Conservation (phyloP, 2,113 vertebrate species). For the Albula goreensis region DNA sequence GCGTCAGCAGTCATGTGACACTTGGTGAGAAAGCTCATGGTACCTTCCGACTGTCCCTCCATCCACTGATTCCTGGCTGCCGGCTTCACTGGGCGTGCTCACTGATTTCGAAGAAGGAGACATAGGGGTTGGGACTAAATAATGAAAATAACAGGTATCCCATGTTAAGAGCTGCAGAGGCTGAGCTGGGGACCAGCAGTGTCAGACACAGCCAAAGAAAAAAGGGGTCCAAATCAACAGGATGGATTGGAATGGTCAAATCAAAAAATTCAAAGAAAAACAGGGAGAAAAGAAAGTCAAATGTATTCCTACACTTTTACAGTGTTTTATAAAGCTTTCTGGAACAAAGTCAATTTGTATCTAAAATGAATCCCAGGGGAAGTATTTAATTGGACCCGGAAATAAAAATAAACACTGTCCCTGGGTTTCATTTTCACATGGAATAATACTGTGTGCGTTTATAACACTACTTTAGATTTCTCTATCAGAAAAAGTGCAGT, state of each 20-base stretch:
- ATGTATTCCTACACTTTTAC: conserved; percentile 61
- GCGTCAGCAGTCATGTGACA: not conserved
- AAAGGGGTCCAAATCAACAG: conserved; percentile 56
- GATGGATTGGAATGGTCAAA: conserved; percentile 73
- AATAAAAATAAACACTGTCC: not conserved
- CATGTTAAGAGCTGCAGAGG: conserved; percentile 86
- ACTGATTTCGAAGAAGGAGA: conserved; percentile 88
- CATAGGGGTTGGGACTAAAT: conserved; percentile 94
- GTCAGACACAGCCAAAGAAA: conserved; percentile 64
- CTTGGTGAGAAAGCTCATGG: conserved; percentile 35
- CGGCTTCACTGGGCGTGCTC: conserved; percentile 88
- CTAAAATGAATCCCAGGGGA: not conserved
- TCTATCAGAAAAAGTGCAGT: not conserved
- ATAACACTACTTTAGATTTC: too few species aligned
- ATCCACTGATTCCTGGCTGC: conserved; percentile 87
- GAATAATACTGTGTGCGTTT: too few species aligned
- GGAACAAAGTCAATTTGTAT: not conserved
- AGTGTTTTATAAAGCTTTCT: not conserved
- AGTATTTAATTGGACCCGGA: not conserved
- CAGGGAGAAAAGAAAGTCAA: conserved; percentile 73
- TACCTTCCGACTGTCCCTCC: conserved; percentile 82
- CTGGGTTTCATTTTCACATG: not conserved
- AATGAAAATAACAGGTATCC: conserved; percentile 93
- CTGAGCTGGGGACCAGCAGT: conserved; percentile 81
- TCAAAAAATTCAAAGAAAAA: conserved; percentile 52